Evolutionary conservation across 2,113 vertebrate genomes (phyloP), one percentile per base, ranked within the genome.

Genomic region (Malaclemys terrapin): DNA sequence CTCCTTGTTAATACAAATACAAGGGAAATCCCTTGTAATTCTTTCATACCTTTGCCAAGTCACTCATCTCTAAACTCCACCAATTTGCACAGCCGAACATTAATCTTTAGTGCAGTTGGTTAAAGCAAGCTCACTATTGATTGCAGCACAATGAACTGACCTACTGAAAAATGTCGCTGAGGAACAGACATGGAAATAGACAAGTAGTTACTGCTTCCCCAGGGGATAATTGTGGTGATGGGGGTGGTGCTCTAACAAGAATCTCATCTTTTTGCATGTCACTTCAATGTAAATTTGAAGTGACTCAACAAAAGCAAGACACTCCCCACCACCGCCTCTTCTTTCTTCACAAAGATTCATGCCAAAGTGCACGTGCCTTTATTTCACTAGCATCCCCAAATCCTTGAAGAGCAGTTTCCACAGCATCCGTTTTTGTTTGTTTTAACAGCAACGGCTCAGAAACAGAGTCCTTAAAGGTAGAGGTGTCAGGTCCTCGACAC

Each of bases 1-100:
- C 52, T 75, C 81, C 89, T 95, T 94, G 75, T 88, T 96, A 92
- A 85, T 81, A n/a, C 79, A 97, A 93, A 97, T 88, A 95, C 94
- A 95, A 96, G 72, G 65, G 88, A 83, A 95, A 95, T 93, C 92
- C 93, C 90, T 91, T 45, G 91, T 84, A 96, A 92, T 92, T 95
- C 79, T 88, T 82, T 80, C 86, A 42, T 90, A 85, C 78, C 93
- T 45, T 87, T 94, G 93, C 65, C 94, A 95, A 91, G 88, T 83
- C 85, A 94, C 93, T 92, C 85, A 54, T 84, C 96, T 89, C 95
- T 89, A 62, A 93, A 87, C 82, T 94, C 82, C 54, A 95, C 90
- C 83, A 95, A 96, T 95, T 90, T 96, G 83, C 50, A 8, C 7
- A 16, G 27, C 1, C 3, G 65, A 16, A 47, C 91, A 78, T 53